phyloP scores from a whole-genome alignment of 1,140 invertebrate genomes.

The Pachyrhynchus sulphureomaculatus region DNA sequence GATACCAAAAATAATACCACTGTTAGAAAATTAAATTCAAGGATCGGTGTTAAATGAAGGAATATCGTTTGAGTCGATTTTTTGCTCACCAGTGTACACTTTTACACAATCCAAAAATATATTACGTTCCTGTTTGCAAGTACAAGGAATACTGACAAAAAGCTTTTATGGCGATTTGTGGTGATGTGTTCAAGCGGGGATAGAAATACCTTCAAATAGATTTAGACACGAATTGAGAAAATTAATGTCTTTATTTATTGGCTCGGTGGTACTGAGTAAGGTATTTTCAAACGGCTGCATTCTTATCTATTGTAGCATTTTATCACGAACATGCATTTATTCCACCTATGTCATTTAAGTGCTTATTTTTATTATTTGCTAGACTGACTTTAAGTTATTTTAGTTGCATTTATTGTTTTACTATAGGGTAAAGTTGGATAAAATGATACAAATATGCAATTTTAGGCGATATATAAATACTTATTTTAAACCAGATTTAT shows the following conservation, averaged over 20 bases:
- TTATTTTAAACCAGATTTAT: too few species aligned
- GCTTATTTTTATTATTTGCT: neutral
- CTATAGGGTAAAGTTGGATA: too few species aligned
- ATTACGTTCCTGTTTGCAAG: too few species aligned
- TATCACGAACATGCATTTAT: slow-evolving; percentile 4
- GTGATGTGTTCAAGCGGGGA: neutral
- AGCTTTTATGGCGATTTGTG: neutral
- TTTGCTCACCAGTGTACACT: too few species aligned
- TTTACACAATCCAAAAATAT: too few species aligned
- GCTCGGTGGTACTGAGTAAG: neutral
- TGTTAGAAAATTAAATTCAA: too few species aligned
- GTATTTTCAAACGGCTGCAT: neutral
- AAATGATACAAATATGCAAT: too few species aligned
- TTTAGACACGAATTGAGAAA: neutral
- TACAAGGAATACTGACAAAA: neutral
- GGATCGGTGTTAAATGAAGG: too few species aligned
- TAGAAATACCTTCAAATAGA: slow-evolving; percentile 2
- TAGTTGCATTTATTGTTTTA: too few species aligned
- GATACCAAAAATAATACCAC: too few species aligned
- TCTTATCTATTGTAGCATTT: slow-evolving; percentile 2
- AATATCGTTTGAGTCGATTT: too few species aligned
- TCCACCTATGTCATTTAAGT: neutral
- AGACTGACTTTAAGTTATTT: neutral
- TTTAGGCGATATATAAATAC: too few species aligned
- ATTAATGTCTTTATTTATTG: slow-evolving; percentile 4